phyloP scores from a whole-genome alignment of 2,888 invertebrate species.

The Tuberolachnus salignus region DNA sequence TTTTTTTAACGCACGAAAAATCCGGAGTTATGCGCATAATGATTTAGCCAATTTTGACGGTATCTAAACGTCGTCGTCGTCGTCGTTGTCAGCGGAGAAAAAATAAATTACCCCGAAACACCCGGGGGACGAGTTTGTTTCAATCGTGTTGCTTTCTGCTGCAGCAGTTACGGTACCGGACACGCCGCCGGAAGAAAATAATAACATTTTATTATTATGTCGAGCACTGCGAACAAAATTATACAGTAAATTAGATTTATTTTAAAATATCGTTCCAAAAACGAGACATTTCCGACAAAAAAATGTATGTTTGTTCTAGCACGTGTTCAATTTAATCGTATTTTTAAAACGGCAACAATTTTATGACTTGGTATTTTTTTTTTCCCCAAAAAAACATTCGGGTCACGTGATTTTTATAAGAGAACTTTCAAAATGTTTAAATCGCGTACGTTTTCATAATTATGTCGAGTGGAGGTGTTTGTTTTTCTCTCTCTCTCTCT shows the following conservation, averaged over 20 bases:
- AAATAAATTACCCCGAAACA: background rate
- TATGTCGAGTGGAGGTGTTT: too few relatives aligned
- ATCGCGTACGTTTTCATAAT: too few relatives aligned
- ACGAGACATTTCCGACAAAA: too few relatives aligned
- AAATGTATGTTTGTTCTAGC: too few relatives aligned
- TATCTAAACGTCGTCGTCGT: background rate
- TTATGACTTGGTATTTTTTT: background rate
- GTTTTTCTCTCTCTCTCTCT: too few relatives aligned
- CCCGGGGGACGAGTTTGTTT: slow-evolving; percentile 21
- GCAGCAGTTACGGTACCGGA: background rate
- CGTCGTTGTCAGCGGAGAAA: background rate
- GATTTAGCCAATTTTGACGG: slow-evolving; percentile 18
- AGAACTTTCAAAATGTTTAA: too few relatives aligned
- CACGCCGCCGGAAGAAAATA: background rate
- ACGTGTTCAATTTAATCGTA: too few relatives aligned
- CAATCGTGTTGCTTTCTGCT: background rate
- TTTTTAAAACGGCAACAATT: too few relatives aligned
- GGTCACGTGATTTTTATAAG: too few relatives aligned
- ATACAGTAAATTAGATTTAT: background rate
- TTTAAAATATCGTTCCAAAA: background rate
- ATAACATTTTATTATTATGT: slow-evolving; percentile 10
- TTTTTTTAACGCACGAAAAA: background rate
- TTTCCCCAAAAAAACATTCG: too few relatives aligned
- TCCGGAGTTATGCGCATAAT: background rate
- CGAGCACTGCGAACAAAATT: background rate